Evolutionary conservation across 2,888 invertebrate genomes (phyloP), one percentile per base, ranked within the genome.

Genomic region (Lagria hirta): DNA sequence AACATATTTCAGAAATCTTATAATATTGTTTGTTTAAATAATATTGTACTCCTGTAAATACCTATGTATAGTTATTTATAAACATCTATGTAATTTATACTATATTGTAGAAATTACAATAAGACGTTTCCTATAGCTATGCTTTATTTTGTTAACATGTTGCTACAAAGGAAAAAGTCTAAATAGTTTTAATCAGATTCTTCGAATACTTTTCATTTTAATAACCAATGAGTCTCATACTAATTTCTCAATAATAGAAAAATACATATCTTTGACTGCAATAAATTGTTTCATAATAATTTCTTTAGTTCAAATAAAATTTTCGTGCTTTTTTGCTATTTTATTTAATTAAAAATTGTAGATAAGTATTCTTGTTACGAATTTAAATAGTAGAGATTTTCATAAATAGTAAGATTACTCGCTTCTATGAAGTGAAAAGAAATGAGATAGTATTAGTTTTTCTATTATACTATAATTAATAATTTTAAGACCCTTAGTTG

Each of bases 31-130:
- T 43, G 41, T 52, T 46, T 49, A 14, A 43, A 40, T 43, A 36
- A 44, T 48, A 43, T 49, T 57, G 52, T 59, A 62, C 51, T 60
- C 62, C 55, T 71, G 70, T 71, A 71, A 68, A 71, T 71, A 71
- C 70, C 70, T 70, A 70, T 71, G 69, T 71, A 70, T 68, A 70
- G 68, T 66, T 69, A 70, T 64, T 66, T 68, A 64, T 67, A 66
- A n/a, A 65, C 52, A 55, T 53, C 48, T 50, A 54, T 58, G 60
- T 62, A 61, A 60, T 62, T 57, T 57, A 57, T 54, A 59, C 56
- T 51, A 48, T 13, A 50, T 49, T 55, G 60, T 62, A 62, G 59
- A 54, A 52, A 52, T 51, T 57, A 51, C 54, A 54, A 42, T 52
- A 50, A 51, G 46, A 48, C 35, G 45, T 52, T 45, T 46, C 43